These are phyloP conservation scores for Hippocampus zosterae DNA, from an alignment of 2,113 vertebrate genomes.

Conservation along the genomic window DNA sequence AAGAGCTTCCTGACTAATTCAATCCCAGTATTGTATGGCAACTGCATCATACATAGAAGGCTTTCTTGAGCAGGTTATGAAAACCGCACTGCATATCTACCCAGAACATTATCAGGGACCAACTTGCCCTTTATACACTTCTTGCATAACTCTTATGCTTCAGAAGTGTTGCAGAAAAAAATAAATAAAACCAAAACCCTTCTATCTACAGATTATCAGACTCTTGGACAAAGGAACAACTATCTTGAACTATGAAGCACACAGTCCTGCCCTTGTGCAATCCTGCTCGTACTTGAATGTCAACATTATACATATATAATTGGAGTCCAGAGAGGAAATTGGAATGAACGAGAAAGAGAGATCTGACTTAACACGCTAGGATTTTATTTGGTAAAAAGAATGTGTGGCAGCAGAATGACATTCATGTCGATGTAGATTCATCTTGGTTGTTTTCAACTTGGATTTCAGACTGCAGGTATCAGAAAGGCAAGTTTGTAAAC, in stretches of 20 bases:
- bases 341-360: too few species aligned
- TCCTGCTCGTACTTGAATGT: background rate
- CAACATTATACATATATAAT: background rate
- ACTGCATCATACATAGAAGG: background rate
- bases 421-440: too few species aligned
- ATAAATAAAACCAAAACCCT: background rate
- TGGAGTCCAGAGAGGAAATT: too few species aligned
- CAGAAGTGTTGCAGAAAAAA: background rate
- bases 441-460: background rate
- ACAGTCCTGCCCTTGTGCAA: background rate
- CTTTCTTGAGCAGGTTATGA: background rate
- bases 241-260: background rate
- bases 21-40: background rate
- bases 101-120: background rate
- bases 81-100: background rate
- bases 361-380: too few species aligned
- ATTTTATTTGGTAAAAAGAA: too few species aligned
- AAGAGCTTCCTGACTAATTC: background rate
- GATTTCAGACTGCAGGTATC: background rate
- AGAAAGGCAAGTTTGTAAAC: background rate
- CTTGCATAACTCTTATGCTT: background rate
- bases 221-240: background rate
- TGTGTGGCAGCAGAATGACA: too few species aligned
- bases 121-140: background rate
- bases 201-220: background rate